Base-by-base conservation (phyloP, 2,113 vertebrate species). In the Balaeniceps rex region DNA sequence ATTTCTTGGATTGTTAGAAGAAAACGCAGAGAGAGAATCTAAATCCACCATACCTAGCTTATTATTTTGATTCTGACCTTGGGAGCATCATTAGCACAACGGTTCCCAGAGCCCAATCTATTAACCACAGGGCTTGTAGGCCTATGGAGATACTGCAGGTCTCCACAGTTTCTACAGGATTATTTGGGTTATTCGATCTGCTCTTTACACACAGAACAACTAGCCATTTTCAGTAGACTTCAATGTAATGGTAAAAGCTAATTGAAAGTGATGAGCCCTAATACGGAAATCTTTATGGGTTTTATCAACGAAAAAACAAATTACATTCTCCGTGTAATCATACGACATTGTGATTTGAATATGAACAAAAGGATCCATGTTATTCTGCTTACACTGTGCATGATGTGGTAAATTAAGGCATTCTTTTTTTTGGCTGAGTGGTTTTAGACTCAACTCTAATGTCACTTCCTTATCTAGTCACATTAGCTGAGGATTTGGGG, bases 131-230 rank as follows among this genome's bases (percentile, higher is more conserved):
- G 31, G 31, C 34, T 44, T 23, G 23, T 8, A n/a, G 23, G 44
- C 24, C 72, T 22, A 2, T 4, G 4, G 57, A 76, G 46, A 88
- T n/a, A 1, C 0, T 6, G 7, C 10, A 52, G 63, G 25, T 63
- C 69, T 36, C 29, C 46, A 13, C 33, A 31, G 21, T 23, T 61
- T 21, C 69, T 23, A 4, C 14, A 29, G 69, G 60, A 54, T 83
- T 46, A 6, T 18, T 77, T 29, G 61, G 19, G 38, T 83, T 34
- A 5, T 26, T 78, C 4, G 1, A 19, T 14, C 42, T 70, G 49
- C 46, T 68, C 15, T 4, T 82, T 38, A 28, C 33, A 71, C 23
- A 23, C 34, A 66, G 40, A 57, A 13, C 8, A 38, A 82, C 38
- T 4, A 55, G 10, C 8, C 55, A 57, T 46, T 57, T 79, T 52